Base-by-base conservation (phyloP, 2,113 vertebrate genomes). In the Takifugu bimaculatus region DNA sequence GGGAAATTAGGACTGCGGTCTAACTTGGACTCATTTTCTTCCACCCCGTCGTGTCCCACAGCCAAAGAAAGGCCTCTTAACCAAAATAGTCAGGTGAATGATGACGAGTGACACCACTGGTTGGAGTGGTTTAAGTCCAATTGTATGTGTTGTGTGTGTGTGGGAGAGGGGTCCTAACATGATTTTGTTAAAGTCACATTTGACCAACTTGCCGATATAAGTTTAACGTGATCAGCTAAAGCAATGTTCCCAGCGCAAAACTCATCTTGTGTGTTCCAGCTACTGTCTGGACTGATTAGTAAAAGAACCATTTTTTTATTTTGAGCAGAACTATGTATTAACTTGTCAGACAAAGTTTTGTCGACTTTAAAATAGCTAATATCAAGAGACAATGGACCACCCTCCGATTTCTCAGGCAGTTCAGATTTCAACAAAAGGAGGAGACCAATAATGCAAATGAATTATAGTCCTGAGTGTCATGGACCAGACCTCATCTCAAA, bases 1-100 rank as follows among this genome's bases (percentile, higher is more conserved):
- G 71, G 67, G 65, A 77, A 88, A 88, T 86, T 86, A 83, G 47
- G 56, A 49, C 67, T 56, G 75, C 48, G 50, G 63, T 70, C 55
- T 57, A 50, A 75, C 71, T 72, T 71, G 63, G 65, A 79, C 48
- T 9, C 15, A 27, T 47, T 29, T 20, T 67, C 61, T 54, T 39
- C 43, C 14, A 61, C 60, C 69, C 72, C 75, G 82, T 59, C 65
- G 69, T 51, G 68, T 68, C 78, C 65, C 54, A 66, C 80, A 74
- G 72, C 56, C 51, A 64, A 54, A 59, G 65, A 57, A 55, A 49
- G 62, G 25, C 28, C 4, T 56, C 66, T 78, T 81, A 79, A 83
- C 60, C 45, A 48, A 57, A 28, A 68, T 26, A 50, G 79, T 73
- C 69, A 70, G 83, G 65, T 74, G 45, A 69, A 74, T 64, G 70